Percentiles rank a stretch among this genome's conserved stretches.
Conservation (phyloP, 1,140 invertebrate species). For the Drosophila pallidifrons region DNA sequence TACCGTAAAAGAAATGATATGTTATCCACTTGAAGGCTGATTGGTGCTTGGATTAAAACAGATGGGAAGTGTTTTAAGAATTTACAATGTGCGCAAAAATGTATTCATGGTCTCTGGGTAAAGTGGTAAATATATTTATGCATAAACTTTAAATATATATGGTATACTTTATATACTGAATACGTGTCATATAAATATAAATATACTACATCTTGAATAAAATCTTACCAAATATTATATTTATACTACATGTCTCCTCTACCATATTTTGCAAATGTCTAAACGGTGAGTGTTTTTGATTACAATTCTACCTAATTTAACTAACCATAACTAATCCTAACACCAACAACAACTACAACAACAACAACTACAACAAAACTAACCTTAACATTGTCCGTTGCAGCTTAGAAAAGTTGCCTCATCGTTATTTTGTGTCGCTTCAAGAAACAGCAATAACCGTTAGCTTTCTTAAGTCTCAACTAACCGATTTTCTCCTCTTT, state of each 20-base stretch:
- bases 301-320: slow-evolving; percentile 67
- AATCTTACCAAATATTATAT: slow-evolving; percentile 54
- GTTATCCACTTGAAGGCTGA: slow-evolving; percentile 50
- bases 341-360: slow-evolving; percentile 28
- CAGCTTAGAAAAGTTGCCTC: slow-evolving; percentile 21
- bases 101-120: slow-evolving; percentile 78
- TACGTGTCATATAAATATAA: slow-evolving; percentile 33
- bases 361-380: background rate
- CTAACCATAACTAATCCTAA: slow-evolving; percentile 46
- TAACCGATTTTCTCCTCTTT: slow-evolving; percentile 20
- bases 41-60: slow-evolving; percentile 74
- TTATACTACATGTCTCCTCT: slow-evolving; percentile 74
- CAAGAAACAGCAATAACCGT: slow-evolving; percentile 2
- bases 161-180: slow-evolving; percentile 20
- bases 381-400: slow-evolving; percentile 9
- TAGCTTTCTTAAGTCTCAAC: slow-evolving; percentile 25
- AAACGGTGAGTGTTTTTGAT: slow-evolving; percentile 84
- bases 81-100: slow-evolving; percentile 68
- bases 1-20: slow-evolving; percentile 44
- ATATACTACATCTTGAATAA: slow-evolving; percentile 48
- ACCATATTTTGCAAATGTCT: slow-evolving; percentile 80
- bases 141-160: slow-evolving; percentile 12
- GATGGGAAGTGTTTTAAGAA: slow-evolving; percentile 57
- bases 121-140: slow-evolving; percentile 62
- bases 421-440: slow-evolving; percentile 41